Evolutionary conservation across 2,888 invertebrate genomes (phyloP).

Genomic region (Hypercompe scribonia): DNA sequence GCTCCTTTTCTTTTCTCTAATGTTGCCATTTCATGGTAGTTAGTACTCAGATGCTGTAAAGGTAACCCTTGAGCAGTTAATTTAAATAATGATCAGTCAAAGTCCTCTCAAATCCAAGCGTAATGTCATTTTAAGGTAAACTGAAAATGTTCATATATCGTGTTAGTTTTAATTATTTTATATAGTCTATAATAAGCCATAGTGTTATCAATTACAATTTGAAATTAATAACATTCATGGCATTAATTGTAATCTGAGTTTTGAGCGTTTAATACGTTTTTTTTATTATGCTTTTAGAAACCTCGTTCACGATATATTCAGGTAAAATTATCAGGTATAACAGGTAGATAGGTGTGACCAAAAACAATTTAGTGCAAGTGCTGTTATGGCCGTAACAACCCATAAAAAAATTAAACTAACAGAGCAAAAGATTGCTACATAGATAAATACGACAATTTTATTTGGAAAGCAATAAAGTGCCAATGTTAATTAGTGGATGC

Average conservation of each 20-base stretch:
- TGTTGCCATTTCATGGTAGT: slow-evolving; percentile 18
- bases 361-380: not conserved
- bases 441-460: not conserved
- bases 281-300: no score
- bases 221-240: no score
- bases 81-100: slow-evolving; percentile 15
- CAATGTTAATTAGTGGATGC: slow-evolving; percentile 47
- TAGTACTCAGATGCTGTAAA: slow-evolving; percentile 10
- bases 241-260: no score
- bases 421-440: not conserved
- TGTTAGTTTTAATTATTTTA: no score
- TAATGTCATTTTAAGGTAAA: not conserved
- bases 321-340: no score
- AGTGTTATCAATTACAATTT: no score
- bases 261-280: no score
- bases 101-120: slow-evolving; percentile 1
- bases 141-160: not conserved
- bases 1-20: slow-evolving; percentile 19
- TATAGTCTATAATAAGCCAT: no score
- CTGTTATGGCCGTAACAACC: not conserved
- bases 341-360: not conserved
- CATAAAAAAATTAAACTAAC: not conserved
- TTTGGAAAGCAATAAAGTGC: slow-evolving; percentile 32
- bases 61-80: slow-evolving; percentile 15
- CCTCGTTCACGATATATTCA: not conserved